These are phyloP conservation scores for Uromys caudimaculatus DNA, from an alignment of 2,797 vertebrate species.

Conservation along the genomic window DNA sequence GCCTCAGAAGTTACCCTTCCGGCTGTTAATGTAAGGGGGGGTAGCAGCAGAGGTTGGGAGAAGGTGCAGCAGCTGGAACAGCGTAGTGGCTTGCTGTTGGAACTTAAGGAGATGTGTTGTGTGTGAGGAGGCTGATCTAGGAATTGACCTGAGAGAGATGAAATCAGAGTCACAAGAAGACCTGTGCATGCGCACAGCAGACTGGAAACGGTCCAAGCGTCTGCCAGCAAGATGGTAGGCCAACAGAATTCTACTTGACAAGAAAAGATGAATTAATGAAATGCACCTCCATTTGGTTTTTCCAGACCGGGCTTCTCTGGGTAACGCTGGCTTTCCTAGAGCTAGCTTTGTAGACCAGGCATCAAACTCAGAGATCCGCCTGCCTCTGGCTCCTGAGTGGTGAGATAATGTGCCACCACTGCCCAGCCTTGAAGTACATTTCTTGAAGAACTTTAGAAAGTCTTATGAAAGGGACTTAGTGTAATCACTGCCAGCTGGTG, in stretches of 20 bases:
- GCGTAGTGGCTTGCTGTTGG: not conserved
- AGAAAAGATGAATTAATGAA: conserved; percentile 24
- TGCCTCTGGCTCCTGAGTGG: not conserved
- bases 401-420: not conserved
- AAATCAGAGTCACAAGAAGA: not conserved
- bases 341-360: not conserved
- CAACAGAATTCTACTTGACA: not conserved
- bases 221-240: not conserved
- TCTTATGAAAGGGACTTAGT: not conserved
- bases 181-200: not conserved
- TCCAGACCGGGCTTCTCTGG: not conserved
- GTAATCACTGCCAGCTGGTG: not conserved
- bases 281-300: not conserved
- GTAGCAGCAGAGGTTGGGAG: not conserved
- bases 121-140: not conserved
- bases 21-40: not conserved
- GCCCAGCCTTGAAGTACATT: not conserved
- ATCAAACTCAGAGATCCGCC: not conserved
- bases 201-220: not conserved
- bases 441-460: conserved; percentile 30
- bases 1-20: too few relatives aligned
- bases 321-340: not conserved
- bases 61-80: too few relatives aligned
- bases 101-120: not conserved
- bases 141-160: not conserved